Conservation (phyloP, 2,113 vertebrate genomes). For the Circaetus gallicus region DNA sequence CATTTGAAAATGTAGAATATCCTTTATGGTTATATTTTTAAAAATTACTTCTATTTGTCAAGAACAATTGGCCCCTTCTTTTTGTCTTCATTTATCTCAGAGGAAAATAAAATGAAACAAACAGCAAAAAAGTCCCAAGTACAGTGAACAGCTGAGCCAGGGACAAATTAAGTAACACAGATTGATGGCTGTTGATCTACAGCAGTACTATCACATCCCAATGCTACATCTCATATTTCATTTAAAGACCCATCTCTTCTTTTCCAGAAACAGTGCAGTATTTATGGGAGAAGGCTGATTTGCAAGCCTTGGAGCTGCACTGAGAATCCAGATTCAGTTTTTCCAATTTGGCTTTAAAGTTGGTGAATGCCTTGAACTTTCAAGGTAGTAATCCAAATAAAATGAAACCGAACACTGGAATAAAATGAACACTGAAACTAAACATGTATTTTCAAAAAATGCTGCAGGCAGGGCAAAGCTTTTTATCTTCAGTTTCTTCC, state of each 20-base stretch:
- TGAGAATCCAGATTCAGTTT: neutral
- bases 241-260: neutral
- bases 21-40: neutral
- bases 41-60: slow-evolving; percentile 44
- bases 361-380: slow-evolving; percentile 2
- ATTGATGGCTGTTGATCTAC: slow-evolving; percentile 57
- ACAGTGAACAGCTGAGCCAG: slow-evolving; percentile 53
- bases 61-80: slow-evolving; percentile 13
- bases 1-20: neutral
- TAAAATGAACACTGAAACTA: neutral
- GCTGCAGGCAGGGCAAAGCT: neutral
- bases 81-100: slow-evolving; percentile 50
- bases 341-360: neutral
- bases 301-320: neutral
- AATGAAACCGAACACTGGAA: neutral
- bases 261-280: slow-evolving; percentile 27
- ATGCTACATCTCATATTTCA: slow-evolving; percentile 40
- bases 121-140: slow-evolving; percentile 21
- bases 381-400: neutral
- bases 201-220: slow-evolving; percentile 27
- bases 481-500: neutral
- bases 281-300: slow-evolving; percentile 18
- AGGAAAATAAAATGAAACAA: slow-evolving; percentile 49
- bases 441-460: neutral
- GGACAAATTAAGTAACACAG: slow-evolving; percentile 58